These are phyloP conservation scores for Drosophila littoralis DNA, from an alignment of 1,140 invertebrate species.

Conservation along the genomic window DNA sequence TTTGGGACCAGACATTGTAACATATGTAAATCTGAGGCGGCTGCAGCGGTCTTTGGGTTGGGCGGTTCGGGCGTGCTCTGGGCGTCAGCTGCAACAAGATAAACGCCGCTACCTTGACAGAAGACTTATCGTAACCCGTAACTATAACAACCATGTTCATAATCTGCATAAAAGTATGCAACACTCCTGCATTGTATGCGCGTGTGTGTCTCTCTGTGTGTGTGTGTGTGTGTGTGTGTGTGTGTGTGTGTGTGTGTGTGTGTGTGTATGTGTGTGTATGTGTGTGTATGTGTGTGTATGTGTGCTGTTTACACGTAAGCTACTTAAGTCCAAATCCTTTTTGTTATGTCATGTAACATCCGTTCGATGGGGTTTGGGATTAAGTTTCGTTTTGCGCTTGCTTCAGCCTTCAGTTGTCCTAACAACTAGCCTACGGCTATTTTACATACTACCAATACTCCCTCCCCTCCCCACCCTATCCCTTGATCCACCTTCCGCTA, in stretches of 20 bases:
- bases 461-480: too few relatives aligned
- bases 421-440: constrained; percentile 66
- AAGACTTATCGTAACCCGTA: constrained; percentile 27
- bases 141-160: constrained; percentile 51
- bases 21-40: constrained; percentile 60
- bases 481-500: neutral
- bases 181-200: constrained; percentile 41
- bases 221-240: constrained; percentile 9
- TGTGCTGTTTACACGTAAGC: constrained; percentile 72
- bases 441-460: constrained; percentile 53
- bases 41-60: constrained; percentile 9
- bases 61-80: constrained; percentile 25
- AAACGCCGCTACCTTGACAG: constrained; percentile 40
- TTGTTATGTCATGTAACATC: constrained; percentile 75
- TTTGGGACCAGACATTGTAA: constrained; percentile 5
- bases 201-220: constrained; percentile 7
- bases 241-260: constrained; percentile 39
- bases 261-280: constrained; percentile 12
- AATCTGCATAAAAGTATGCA: constrained; percentile 79
- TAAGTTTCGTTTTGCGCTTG: constrained; percentile 16
- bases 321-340: constrained; percentile 78
- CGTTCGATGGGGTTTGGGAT: constrained; percentile 19
- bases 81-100: constrained; percentile 60
- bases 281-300: constrained; percentile 32
- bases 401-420: constrained; percentile 35